phyloP scores from a whole-genome alignment of 2,113 vertebrate genomes.

The Apus apus region DNA sequence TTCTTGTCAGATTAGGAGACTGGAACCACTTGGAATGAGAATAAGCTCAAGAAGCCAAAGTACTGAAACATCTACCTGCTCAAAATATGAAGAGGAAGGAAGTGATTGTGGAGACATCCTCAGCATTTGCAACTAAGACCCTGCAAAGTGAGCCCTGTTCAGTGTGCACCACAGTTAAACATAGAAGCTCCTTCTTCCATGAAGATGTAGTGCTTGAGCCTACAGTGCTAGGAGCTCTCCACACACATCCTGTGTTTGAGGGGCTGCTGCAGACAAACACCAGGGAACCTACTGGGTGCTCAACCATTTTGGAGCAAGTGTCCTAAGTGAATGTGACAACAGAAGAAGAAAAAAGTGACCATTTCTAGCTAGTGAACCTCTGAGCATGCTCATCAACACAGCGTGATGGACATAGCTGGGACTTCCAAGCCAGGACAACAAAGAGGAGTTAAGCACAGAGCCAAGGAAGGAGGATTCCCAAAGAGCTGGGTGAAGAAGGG shows the following conservation, averaged over 20 bases:
- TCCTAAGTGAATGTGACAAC: not conserved
- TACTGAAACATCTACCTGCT: not conserved
- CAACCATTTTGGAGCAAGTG: not conserved
- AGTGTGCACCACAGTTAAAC: not conserved
- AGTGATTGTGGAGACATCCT: not conserved
- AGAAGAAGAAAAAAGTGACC: not conserved
- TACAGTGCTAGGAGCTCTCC: not conserved
- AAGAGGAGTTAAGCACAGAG: not conserved
- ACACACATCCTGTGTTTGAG: not conserved
- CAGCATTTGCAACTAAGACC: not conserved
- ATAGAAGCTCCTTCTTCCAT: not conserved
- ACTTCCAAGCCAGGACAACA: not conserved
- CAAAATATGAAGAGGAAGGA: not conserved
- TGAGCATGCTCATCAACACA: not conserved
- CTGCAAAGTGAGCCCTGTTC: not conserved
- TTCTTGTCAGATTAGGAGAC: not conserved
- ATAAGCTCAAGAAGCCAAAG: not conserved
- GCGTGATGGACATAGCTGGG: not conserved
- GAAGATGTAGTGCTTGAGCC: not conserved
- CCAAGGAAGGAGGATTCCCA: constrained; percentile 16
- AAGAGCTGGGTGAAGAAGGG: constrained; percentile 21
- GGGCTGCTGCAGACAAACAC: not conserved
- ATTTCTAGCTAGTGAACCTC: not conserved
- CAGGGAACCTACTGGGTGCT: not conserved
- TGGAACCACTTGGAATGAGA: constrained; percentile 8